These are phyloP conservation scores for Oreochromis mossambicus DNA, from an alignment of 2,797 vertebrate species.

Conservation along the genomic window DNA sequence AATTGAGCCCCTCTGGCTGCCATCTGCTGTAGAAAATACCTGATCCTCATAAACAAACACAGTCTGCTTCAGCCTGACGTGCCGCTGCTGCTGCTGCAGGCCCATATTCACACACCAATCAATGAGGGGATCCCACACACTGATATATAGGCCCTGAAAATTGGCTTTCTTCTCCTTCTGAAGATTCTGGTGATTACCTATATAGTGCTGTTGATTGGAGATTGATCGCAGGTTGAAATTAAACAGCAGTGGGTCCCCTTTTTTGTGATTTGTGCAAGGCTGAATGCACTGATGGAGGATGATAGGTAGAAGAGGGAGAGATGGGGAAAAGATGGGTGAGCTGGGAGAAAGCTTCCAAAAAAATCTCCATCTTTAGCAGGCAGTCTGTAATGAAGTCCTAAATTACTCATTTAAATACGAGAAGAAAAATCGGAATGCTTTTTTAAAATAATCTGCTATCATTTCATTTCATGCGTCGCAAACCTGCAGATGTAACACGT, in stretches of 20 bases:
- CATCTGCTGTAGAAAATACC: slow-evolving; percentile 50
- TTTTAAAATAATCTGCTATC: not conserved
- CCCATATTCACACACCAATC: slow-evolving; percentile 61
- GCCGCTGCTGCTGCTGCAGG: slow-evolving; percentile 20
- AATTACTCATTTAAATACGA: not conserved
- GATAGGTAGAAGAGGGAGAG: not conserved
- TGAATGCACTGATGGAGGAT: slow-evolving; percentile 36
- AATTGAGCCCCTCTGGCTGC: slow-evolving; percentile 26
- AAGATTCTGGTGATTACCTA: slow-evolving; percentile 67
- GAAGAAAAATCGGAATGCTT: not conserved
- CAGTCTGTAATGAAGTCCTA: not conserved
- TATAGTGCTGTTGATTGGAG: slow-evolving; percentile 65
- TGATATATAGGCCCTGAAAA: slow-evolving; percentile 52
- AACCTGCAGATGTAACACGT: not conserved
- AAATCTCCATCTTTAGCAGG: slow-evolving; percentile 12
- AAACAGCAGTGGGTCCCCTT: slow-evolving; percentile 44
- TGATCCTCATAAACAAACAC: slow-evolving; percentile 63
- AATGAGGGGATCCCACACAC: slow-evolving; percentile 62
- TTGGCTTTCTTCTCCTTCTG: slow-evolving; percentile 63
- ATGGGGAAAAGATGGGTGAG: not conserved
- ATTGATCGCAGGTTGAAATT: slow-evolving; percentile 71
- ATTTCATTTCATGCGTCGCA: not conserved
- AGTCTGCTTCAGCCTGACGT: not conserved
- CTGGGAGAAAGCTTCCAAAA: not conserved
- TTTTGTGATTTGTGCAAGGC: slow-evolving; percentile 49